Evolutionary conservation across 2,113 vertebrate genomes (phyloP).

Genomic region (Acrocephalus kingi): DNA sequence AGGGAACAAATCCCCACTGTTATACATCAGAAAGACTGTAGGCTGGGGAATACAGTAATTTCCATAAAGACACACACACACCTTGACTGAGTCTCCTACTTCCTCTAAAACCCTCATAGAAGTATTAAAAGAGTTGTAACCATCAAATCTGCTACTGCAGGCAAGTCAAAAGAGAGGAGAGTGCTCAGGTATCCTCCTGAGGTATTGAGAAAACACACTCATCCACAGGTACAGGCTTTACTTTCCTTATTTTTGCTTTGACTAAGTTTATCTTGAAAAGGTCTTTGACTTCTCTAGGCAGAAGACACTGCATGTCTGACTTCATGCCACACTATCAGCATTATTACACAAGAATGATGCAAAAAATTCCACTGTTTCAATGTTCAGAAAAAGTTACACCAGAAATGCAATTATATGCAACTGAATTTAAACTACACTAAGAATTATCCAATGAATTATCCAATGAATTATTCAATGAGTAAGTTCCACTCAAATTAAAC

Average conservation of each 20-base stretch:
- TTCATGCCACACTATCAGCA: background rate
- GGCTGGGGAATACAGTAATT: background rate
- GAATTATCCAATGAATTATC: background rate
- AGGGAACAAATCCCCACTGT: background rate
- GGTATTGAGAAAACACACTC: background rate
- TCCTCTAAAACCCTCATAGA: background rate
- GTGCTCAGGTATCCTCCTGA: background rate
- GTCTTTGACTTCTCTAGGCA: background rate
- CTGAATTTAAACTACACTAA: background rate
- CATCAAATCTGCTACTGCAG: background rate
- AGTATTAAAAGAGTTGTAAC: background rate
- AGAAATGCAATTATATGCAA: background rate
- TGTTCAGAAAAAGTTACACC: background rate
- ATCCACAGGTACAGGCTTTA: background rate
- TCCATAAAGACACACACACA: background rate
- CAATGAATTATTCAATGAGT: background rate
- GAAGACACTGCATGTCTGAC: background rate
- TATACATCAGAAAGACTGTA: background rate
- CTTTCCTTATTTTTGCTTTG: background rate
- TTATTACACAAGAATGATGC: background rate
- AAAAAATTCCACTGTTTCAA: background rate
- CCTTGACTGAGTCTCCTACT: background rate
- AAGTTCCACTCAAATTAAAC: background rate
- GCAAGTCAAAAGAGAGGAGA: background rate
- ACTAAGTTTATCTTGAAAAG: background rate